Evolutionary conservation across 1,140 invertebrate species (phyloP).

Genomic region (Orchestia grillus): DNA sequence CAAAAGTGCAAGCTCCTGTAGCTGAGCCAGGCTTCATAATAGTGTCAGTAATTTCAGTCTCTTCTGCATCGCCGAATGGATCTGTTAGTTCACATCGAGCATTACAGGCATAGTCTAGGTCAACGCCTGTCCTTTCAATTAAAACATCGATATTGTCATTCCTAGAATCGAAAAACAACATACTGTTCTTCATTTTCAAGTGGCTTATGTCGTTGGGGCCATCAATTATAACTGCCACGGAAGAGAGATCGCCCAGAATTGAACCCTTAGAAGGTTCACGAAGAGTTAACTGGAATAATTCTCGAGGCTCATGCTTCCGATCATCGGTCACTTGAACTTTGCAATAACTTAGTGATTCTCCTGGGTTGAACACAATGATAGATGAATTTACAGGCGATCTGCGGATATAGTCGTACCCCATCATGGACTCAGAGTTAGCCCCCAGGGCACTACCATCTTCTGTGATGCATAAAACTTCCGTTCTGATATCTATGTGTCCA

Average conservation of each 20-base stretch:
- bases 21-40: conserved; percentile 15
- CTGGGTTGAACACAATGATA: conserved; percentile 70
- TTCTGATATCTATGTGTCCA: conserved; percentile 59
- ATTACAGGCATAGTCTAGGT: conserved; percentile 62
- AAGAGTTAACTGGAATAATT: conserved; percentile 71
- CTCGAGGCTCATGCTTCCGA: conserved; percentile 71
- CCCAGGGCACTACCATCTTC: conserved; percentile 64
- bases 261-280: conserved; percentile 68
- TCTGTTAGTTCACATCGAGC: conserved; percentile 61
- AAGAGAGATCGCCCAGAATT: conserved; percentile 57
- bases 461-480: conserved; percentile 63
- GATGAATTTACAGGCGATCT: conserved; percentile 70
- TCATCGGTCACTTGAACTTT: conserved; percentile 72
- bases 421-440: conserved; percentile 25
- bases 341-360: conserved; percentile 70
- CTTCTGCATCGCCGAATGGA: neutral
- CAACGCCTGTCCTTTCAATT: conserved; percentile 61
- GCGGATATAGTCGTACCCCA: conserved; percentile 72
- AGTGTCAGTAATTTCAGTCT: conserved; percentile 11
- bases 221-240: conserved; percentile 60
- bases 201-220: conserved; percentile 65
- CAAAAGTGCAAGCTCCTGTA: conserved; percentile 14
- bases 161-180: conserved; percentile 61
- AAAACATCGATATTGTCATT: conserved; percentile 55
- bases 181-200: conserved; percentile 58